Percentiles rank a stretch among this genome's conserved stretches.
phyloP scores from a whole-genome alignment of 2,888 invertebrate genomes.

The Hyposoter didymator region DNA sequence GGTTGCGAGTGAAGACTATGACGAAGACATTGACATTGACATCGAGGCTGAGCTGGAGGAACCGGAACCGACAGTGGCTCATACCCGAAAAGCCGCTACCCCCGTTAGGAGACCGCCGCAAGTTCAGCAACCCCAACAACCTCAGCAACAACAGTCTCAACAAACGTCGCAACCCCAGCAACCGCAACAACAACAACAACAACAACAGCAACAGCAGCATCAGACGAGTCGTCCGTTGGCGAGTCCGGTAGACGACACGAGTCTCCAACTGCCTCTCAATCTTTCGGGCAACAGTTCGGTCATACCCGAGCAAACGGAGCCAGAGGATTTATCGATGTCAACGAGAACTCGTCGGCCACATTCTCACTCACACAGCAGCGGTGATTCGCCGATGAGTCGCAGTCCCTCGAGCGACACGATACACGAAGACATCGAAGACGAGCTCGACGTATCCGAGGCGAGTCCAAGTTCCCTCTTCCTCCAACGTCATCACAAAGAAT shows the following conservation, averaged over 20 bases:
- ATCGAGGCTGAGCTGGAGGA: slow-evolving; percentile 85
- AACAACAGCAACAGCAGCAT: slow-evolving; percentile 73
- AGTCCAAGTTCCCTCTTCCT: slow-evolving; percentile 84
- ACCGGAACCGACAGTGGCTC: slow-evolving; percentile 83
- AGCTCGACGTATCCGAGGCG: slow-evolving; percentile 85
- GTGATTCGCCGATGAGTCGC: slow-evolving; percentile 84
- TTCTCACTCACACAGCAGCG: slow-evolving; percentile 85
- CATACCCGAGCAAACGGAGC: slow-evolving; percentile 94
- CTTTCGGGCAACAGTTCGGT: slow-evolving; percentile 83
- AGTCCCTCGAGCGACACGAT: slow-evolving; percentile 84
- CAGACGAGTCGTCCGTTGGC: slow-evolving; percentile 80
- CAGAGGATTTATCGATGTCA: slow-evolving; percentile 94
- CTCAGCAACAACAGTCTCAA: slow-evolving; percentile 73
- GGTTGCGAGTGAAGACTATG: slow-evolving; percentile 76
- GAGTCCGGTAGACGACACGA: slow-evolving; percentile 83
- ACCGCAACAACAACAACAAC: slow-evolving; percentile 33
- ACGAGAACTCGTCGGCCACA: slow-evolving; percentile 83
- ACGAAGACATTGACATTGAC: slow-evolving; percentile 81
- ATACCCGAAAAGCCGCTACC: slow-evolving; percentile 68
- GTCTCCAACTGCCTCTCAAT: slow-evolving; percentile 86
- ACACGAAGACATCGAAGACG: slow-evolving; percentile 86
- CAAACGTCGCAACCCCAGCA: slow-evolving; percentile 81
- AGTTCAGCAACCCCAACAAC: slow-evolving; percentile 31
- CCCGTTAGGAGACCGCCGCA: slow-evolving; percentile 73
- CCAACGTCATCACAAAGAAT: slow-evolving; percentile 76